Evolutionary conservation across 2,888 invertebrate species (phyloP).

Genomic region (Phaedon cochleariae): DNA sequence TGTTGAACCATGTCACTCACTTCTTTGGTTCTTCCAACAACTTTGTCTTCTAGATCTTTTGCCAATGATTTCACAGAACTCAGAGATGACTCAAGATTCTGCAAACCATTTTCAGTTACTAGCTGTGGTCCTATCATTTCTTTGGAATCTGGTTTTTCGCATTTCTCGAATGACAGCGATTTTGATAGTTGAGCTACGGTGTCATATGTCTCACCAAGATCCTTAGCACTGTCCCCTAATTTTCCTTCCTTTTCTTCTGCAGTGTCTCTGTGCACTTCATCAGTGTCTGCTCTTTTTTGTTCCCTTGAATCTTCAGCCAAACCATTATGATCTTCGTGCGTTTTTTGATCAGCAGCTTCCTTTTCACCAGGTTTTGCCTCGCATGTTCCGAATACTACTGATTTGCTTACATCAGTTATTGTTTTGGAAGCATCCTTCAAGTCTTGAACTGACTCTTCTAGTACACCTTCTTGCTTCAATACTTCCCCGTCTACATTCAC

Average conservation of each 20-base stretch:
- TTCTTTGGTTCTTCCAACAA: no score
- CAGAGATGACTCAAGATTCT: no score
- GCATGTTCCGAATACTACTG: conserved; percentile 13
- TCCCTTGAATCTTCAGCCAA: background rate
- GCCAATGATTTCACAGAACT: background rate
- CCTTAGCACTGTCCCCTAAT: conserved; percentile 34
- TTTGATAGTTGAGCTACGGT: conserved; percentile 38
- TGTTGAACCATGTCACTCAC: background rate
- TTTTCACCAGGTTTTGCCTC: background rate
- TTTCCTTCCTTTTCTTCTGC: conserved; percentile 34
- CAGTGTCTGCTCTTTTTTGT: background rate
- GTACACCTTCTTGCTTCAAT: conserved; percentile 32
- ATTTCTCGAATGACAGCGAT: conserved; percentile 37
- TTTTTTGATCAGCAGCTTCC: background rate
- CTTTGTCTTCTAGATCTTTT: background rate
- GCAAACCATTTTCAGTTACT: no score
- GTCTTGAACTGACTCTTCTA: conserved; percentile 22
- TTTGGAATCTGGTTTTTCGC: no score
- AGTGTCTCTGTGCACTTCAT: background rate
- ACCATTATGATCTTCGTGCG: background rate
- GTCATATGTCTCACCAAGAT: conserved; percentile 33
- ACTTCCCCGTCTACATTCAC: conserved; percentile 28
- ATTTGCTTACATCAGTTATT: conserved; percentile 20
- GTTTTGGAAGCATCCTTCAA: conserved; percentile 23
- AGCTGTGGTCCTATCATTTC: no score